These are phyloP conservation scores for Drosophila heteroneura DNA, from an alignment of 2,888 invertebrate species.

Conservation along the genomic window DNA sequence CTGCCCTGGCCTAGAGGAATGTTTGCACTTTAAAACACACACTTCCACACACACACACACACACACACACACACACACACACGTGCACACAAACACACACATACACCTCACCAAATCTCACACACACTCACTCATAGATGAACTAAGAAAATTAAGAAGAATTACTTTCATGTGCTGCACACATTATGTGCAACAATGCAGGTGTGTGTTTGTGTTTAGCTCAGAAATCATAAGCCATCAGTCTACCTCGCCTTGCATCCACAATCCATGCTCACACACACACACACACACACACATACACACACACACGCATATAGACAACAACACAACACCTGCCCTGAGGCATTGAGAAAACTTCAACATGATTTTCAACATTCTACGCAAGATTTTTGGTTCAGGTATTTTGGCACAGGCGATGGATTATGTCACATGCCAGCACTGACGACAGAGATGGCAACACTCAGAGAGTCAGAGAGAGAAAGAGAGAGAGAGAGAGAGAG, in stretches of 20 bases:
- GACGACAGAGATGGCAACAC: constrained; percentile 48
- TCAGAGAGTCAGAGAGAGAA: constrained; percentile 2
- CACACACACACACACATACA: constrained; percentile 1
- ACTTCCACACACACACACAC: constrained; percentile 17
- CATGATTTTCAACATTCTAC: constrained; percentile 74
- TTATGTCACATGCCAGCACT: constrained; percentile 72
- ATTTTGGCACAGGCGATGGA: constrained; percentile 69
- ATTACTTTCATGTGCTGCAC: constrained; percentile 68
- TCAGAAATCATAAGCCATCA: constrained; percentile 63
- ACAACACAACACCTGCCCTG: constrained; percentile 38
- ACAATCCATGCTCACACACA: constrained; percentile 13
- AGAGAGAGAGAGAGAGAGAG: not conserved
- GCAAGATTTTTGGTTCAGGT: constrained; percentile 65
- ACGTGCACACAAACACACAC: constrained; percentile 21
- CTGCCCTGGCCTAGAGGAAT: constrained; percentile 37
- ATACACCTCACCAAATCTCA: not conserved
- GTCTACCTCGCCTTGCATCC: constrained; percentile 17
- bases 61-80: constrained; percentile 7
- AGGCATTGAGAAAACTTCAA: constrained; percentile 65
- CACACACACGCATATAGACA: constrained; percentile 7
- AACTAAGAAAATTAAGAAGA: constrained; percentile 76
- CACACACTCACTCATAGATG: constrained; percentile 12
- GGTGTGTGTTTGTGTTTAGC: constrained; percentile 19
- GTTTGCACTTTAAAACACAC: constrained; percentile 58
- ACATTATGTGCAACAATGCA: constrained; percentile 60